Evolutionary conservation across 2,797 vertebrate species (phyloP).

Genomic region (Urophycis tenuis): DNA sequence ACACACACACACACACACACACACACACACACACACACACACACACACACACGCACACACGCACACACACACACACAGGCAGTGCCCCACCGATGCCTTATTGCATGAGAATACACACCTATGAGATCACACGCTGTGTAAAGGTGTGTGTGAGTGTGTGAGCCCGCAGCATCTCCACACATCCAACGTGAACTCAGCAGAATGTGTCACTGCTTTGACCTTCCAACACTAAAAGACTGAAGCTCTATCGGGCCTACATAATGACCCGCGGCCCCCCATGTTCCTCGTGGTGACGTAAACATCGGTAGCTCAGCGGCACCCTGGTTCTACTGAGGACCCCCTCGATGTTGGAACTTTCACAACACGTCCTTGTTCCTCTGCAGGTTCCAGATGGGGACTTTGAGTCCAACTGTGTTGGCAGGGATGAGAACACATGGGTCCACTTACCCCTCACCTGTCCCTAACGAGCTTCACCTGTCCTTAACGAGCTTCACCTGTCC

Average conservation of each 20-base stretch:
- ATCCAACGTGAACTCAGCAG: not conserved
- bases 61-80: slow-evolving; percentile 7
- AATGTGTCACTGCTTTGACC: not conserved
- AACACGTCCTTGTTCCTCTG: too few relatives aligned
- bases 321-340: too few relatives aligned
- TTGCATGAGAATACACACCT: not conserved
- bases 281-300: too few relatives aligned
- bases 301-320: not conserved
- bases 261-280: too few relatives aligned
- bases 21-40: not conserved
- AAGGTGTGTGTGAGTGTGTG: too few relatives aligned
- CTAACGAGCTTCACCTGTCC: not conserved
- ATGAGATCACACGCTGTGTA: too few relatives aligned
- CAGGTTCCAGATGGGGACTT: not conserved
- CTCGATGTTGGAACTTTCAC: not conserved
- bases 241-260: too few relatives aligned
- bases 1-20: slow-evolving; percentile 17
- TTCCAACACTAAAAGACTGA: not conserved
- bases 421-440: not conserved
- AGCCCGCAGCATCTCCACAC: not conserved
- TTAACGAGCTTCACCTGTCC: not conserved
- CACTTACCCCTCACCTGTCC: too few relatives aligned
- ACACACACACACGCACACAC: slow-evolving; percentile 7
- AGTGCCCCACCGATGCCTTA: not conserved
- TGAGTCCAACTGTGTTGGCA: not conserved